These are phyloP conservation scores for Mycteria americana DNA, from an alignment of 2,797 vertebrate species.

Conservation along the genomic window DNA sequence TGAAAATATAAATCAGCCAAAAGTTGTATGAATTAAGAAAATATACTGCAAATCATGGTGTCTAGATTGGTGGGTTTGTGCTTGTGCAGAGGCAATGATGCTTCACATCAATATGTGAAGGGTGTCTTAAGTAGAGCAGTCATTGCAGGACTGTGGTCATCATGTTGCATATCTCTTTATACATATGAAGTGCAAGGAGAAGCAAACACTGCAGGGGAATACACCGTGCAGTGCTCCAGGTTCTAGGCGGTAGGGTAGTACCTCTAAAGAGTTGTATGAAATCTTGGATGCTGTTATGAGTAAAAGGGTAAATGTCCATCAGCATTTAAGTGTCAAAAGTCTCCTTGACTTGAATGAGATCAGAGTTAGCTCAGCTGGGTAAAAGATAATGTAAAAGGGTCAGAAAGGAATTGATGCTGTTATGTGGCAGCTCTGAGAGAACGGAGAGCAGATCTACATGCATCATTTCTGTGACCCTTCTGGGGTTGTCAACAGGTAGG, in stretches of 20 bases:
- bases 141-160: background rate
- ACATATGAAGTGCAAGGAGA: background rate
- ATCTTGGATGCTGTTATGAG: background rate
- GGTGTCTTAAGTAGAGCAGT: background rate
- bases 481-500: background rate
- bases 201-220: background rate
- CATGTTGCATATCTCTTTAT: background rate
- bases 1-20: background rate
- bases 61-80: background rate
- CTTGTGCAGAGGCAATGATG: background rate
- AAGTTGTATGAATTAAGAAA: background rate
- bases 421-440: background rate
- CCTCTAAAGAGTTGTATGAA: background rate
- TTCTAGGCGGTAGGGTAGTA: background rate
- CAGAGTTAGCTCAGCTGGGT: background rate
- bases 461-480: background rate
- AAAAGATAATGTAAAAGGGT: background rate
- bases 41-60: accelerated
- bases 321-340: background rate
- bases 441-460: background rate
- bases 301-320: background rate
- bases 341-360: background rate
- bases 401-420: background rate
- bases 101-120: accelerated
- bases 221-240: background rate